phyloP scores from a whole-genome alignment of 2,888 invertebrate species.

The Buathra laborator region DNA sequence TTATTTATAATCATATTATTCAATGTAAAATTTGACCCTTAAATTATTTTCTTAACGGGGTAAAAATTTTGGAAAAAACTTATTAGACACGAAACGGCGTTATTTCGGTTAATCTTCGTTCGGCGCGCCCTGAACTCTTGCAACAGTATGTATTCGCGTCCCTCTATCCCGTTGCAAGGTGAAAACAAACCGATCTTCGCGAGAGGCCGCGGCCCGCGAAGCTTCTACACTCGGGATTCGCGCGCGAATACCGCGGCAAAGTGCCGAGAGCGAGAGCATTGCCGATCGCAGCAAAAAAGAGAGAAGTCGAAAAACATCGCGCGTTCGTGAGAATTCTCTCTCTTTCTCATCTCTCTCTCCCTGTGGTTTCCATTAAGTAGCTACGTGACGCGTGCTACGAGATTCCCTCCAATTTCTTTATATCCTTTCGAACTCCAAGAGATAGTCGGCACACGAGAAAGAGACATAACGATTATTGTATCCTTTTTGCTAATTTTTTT shows the following conservation, averaged over 20 bases:
- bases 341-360: conserved; percentile 11
- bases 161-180: not conserved
- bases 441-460: not conserved
- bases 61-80: too few relatives aligned
- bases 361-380: conserved; percentile 29
- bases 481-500: not conserved
- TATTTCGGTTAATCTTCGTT: conserved; percentile 23
- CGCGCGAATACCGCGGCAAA: conserved; percentile 20
- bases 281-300: not conserved
- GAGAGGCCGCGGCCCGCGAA: conserved; percentile 24
- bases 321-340: conserved; percentile 39
- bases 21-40: too few relatives aligned
- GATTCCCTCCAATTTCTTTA: conserved; percentile 51
- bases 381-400: conserved; percentile 58
- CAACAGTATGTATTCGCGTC: too few relatives aligned
- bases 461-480: conserved; percentile 20
- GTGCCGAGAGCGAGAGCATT: conserved; percentile 34
- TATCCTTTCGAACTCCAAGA: conserved; percentile 14
- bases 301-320: conserved; percentile 14
- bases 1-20: too few relatives aligned
- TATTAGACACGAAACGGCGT: too few relatives aligned
- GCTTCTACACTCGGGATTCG: conserved; percentile 16
- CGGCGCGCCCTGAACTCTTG: not conserved
- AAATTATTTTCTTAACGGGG: too few relatives aligned
- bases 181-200: not conserved